Base-by-base conservation (phyloP, 2,888 invertebrate genomes). In the Prosapia bicincta region DNA sequence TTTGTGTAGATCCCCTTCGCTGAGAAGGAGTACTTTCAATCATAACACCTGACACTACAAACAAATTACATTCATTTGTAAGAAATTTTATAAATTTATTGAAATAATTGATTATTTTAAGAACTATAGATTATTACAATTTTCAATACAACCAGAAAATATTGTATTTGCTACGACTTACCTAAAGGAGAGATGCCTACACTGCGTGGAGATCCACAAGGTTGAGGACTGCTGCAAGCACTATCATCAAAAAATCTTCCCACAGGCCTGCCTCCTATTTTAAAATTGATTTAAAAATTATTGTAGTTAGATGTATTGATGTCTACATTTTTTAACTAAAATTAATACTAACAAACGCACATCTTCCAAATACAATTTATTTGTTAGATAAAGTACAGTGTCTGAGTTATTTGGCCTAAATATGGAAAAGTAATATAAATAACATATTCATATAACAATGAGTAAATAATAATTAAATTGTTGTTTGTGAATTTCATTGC, bases 111-210 rank as follows among this genome's bases (percentile, higher is more conserved):
- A n/a, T n/a, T n/a, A n/a, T n/a, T n/a, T n/a, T n/a, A n/a, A n/a
- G n/a, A n/a, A n/a, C n/a, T n/a, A n/a, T n/a, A n/a, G n/a, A n/a
- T n/a, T n/a, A n/a, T 7, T n/a, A 74, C 25, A 43, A n/a, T 20
- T 65, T 65, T 20, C n/a, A 7, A 13, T 65, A 65, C 6, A 23
- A n/a, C 10, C 15, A 38, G 10, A 65, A n/a, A 65, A 23, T 20
- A 65, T 65, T 20, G 3, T 25, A 2, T 66, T 3, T 3, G 15
- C 13, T 25, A 25, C 32, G 30, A 69, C 15, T 30, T 86, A 88
- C 88, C 88, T 85, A 88, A 83, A 74, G 88, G 88, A 79, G 89
- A 89, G 79, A 88, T 83, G 79, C 87, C 87, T 81, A 88, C 85
- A 83, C 88, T 88, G 83, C 86, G 85, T 78, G 88, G 86, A 78